A percentile compares a stretch with the other conserved stretches of the same genome.
Evolutionary conservation across 2,797 vertebrate genomes (phyloP).

Genomic region (Yasuhikotakia modesta): DNA sequence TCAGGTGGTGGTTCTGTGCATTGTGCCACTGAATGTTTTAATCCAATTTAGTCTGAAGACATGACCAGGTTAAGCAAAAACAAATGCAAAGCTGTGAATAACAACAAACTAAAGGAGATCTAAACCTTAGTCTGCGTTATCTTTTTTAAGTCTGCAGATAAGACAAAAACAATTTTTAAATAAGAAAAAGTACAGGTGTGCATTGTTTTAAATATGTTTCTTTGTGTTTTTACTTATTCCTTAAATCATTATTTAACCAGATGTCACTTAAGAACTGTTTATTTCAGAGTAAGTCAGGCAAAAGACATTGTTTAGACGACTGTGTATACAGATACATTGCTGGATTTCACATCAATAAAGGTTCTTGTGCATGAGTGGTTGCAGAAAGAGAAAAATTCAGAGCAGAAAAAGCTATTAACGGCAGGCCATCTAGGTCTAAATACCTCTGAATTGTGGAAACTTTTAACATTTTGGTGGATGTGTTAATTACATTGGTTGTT

Average conservation of each 20-base stretch:
- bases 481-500: background rate
- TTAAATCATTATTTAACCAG: too few species aligned
- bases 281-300: background rate
- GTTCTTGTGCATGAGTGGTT: conserved; percentile 3
- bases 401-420: conserved; percentile 12
- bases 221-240: too few species aligned
- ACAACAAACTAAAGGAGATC: too few species aligned
- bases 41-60: too few species aligned
- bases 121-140: too few species aligned
- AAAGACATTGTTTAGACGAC: background rate
- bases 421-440: conserved; percentile 10
- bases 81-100: too few species aligned
- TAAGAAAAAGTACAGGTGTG: too few species aligned
- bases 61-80: too few species aligned
- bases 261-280: background rate
- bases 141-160: too few species aligned
- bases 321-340: background rate
- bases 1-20: conserved; percentile 54
- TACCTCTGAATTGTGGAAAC: background rate
- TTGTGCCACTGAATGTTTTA: conserved; percentile 52
- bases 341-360: background rate
- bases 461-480: background rate
- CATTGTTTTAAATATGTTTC: too few species aligned
- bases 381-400: background rate
- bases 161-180: too few species aligned